Base-by-base conservation (phyloP, 1,140 invertebrate genomes). In the Drosophila persimilis region DNA sequence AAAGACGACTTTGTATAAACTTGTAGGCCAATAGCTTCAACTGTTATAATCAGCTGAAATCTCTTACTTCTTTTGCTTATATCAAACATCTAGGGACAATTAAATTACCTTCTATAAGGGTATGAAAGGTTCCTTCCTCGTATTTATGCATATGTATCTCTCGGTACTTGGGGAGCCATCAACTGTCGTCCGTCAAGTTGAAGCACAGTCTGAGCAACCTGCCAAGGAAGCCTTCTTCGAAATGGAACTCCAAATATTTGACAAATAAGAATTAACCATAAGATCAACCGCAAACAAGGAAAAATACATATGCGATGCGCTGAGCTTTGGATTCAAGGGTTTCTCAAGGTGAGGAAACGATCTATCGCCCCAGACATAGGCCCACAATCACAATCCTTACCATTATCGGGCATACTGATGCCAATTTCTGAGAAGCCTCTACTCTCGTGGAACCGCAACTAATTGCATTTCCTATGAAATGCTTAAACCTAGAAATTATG, bases 211-310 rank as follows among this genome's bases (percentile, higher is more conserved):
- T 7, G 47, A 71, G 41, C 69, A 74, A 74, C 71, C 71, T 74
- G 71, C 58, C 71, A 74, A 74, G 71, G 71, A 74, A 74, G 71
- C 70, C 35, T 13, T 39, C 35, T 74, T 54, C 24, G 20, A 51
- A 71, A 71, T 60, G 47, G 47, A 71, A 53, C 55, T 76, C 56
- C 46, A 73, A 73, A 73, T 85, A 80, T 77, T 84, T 84, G 81
- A 69, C 63, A 53, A 86, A 80, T 62, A 85, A 76, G 73, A 70
- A 53, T 64, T 29, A 73, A 69, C 59, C 80, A 73, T 63, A 80
- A 76, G 76, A 73, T 72, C 73, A 61, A 74, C 73, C 48, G 71
- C 70, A 74, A 65, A 74, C 71, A 71, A 43, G 29, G 60, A 57
- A 83, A 61, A 45, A 3, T 24, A 24, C 24, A 41, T 15, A 54